These are phyloP conservation scores for Digitonthophagus gazella DNA, from an alignment of 2,888 invertebrate genomes.

Conservation along the genomic window DNA sequence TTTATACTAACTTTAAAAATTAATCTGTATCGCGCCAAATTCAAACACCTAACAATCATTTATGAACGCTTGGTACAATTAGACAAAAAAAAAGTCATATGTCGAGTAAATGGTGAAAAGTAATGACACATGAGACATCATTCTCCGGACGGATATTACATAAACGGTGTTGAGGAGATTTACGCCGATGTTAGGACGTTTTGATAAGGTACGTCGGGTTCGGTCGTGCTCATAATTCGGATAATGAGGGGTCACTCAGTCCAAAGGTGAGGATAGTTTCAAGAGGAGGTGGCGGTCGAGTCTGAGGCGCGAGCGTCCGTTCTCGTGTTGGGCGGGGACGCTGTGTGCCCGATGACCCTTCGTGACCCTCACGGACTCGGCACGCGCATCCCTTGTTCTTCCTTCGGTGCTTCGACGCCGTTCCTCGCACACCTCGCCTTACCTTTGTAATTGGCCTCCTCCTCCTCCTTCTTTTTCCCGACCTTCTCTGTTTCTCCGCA, in stretches of 20 bases:
- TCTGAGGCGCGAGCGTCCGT: not conserved
- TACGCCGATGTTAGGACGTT: not conserved
- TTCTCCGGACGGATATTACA: no score
- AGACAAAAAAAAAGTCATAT: no score
- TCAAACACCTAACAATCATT: no score
- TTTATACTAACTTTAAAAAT: no score
- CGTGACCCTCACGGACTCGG: constrained; percentile 38
- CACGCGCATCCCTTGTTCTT: constrained; percentile 36
- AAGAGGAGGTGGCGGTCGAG: constrained; percentile 24
- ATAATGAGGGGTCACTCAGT: constrained; percentile 26
- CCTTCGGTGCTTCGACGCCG: constrained; percentile 11
- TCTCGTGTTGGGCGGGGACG: constrained; percentile 28
- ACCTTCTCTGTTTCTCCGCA: constrained; percentile 1
- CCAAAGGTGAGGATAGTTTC: constrained; percentile 26
- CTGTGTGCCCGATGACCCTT: constrained; percentile 37
- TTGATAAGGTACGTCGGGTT: not conserved
- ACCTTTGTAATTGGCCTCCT: not conserved
- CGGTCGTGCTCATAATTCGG: constrained; percentile 21
- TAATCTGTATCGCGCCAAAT: no score
- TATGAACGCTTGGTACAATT: no score
- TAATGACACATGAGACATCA: no score
- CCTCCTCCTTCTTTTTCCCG: not conserved
- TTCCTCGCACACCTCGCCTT: not conserved
- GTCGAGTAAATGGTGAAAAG: not conserved
- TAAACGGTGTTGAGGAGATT: not conserved